These are phyloP conservation scores for Xestia rhomboidea DNA, from an alignment of 2,888 invertebrate species.

Conservation along the genomic window DNA sequence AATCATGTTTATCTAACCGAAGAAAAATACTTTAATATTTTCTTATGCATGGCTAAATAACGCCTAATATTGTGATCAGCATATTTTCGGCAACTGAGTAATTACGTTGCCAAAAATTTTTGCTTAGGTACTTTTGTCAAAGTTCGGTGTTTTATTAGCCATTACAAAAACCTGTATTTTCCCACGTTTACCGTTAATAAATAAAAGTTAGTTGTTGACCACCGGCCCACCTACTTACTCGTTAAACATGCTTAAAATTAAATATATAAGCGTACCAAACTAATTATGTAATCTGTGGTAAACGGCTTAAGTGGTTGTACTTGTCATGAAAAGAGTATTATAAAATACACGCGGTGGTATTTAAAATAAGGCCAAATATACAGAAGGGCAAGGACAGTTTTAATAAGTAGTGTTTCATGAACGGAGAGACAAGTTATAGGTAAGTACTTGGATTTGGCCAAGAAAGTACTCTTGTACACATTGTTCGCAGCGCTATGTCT, in stretches of 20 bases:
- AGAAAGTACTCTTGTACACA: too few species aligned
- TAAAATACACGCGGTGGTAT: conserved; percentile 16
- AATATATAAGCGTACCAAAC: not conserved
- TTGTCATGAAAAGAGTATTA: conserved; percentile 16
- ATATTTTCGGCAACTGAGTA: not conserved
- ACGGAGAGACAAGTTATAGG: not conserved
- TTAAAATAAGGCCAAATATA: conserved; percentile 26
- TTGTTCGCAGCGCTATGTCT: too few species aligned
- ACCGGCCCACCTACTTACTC: conserved; percentile 4
- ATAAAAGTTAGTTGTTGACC: conserved; percentile 17
- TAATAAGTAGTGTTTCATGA: not conserved
- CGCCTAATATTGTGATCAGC: not conserved
- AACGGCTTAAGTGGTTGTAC: conserved; percentile 17
- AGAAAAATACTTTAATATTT: not conserved
- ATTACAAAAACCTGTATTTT: conserved; percentile 16
- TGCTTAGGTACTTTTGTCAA: not conserved
- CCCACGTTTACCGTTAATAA: conserved; percentile 27
- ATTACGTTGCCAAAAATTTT: not conserved
- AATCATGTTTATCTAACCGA: not conserved
- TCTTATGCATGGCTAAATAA: not conserved
- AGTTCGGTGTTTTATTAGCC: not conserved
- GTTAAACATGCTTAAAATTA: conserved; percentile 30
- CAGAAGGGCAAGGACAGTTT: conserved; percentile 3
- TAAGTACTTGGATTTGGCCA: not conserved
- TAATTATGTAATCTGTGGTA: conserved; percentile 41